A percentile compares a stretch with the other conserved stretches of the same genome.
These are phyloP conservation scores for Aethina tumida DNA, from an alignment of 1,140 invertebrate genomes.

Conservation along the genomic window DNA sequence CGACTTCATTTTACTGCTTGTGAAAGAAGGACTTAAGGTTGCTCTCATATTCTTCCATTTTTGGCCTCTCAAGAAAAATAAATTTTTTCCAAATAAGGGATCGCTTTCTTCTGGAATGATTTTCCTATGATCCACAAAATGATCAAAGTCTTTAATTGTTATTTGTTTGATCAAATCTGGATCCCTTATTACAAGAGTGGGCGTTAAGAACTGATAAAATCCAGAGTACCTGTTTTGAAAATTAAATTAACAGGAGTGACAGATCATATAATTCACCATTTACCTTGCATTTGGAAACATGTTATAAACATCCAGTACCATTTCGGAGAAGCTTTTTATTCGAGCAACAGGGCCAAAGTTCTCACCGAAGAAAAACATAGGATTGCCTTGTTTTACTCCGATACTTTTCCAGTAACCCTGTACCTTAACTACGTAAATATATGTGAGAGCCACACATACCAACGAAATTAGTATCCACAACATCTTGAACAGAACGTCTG, in stretches of 20 bases:
- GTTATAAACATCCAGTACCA: background rate
- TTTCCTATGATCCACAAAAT: slow-evolving; percentile 37
- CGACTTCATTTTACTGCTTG: slow-evolving; percentile 32
- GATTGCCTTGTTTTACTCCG: background rate
- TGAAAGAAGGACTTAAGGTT: slow-evolving; percentile 35
- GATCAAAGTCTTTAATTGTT: too few relatives aligned
- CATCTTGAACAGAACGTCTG: too few relatives aligned
- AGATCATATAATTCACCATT: background rate
- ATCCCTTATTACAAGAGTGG: slow-evolving; percentile 30
- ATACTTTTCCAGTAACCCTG: background rate
- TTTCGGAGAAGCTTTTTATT: background rate
- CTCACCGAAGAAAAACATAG: background rate
- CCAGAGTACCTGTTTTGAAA: slow-evolving; percentile 26
- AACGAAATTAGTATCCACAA: too few relatives aligned
- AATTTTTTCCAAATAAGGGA: background rate
- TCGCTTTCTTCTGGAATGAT: background rate
- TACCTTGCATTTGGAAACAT: background rate
- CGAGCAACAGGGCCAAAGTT: background rate
- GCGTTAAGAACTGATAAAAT: slow-evolving; percentile 22
- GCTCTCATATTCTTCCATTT: slow-evolving; percentile 34
- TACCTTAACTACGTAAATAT: too few relatives aligned
- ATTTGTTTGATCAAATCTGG: slow-evolving; percentile 37
- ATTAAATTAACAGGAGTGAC: background rate
- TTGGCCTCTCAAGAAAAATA: slow-evolving; percentile 18
- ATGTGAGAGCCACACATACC: too few relatives aligned